A percentile compares a stretch with the other conserved stretches of the same genome.
Conservation (phyloP, 2,797 vertebrate species). For the Sebastes vulpes region DNA sequence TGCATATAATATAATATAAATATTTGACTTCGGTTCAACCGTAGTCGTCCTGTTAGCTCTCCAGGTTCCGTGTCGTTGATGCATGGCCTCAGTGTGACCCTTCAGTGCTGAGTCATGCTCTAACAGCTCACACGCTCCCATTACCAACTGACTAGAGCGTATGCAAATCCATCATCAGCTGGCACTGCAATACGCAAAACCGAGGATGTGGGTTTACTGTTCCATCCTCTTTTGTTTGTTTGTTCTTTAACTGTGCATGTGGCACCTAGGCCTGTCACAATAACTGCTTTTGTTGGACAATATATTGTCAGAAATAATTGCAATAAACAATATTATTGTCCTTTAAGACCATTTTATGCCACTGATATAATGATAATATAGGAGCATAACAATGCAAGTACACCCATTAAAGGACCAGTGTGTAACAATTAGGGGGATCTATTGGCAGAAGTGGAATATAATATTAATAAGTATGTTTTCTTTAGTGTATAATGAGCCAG, state of each 20-base stretch:
- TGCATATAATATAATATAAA: too few relatives aligned
- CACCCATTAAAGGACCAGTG: too few relatives aligned
- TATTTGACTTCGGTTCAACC: not conserved
- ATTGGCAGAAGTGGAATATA: too few relatives aligned
- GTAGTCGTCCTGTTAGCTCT: not conserved
- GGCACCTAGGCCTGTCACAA: not conserved
- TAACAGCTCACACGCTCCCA: conserved; percentile 46
- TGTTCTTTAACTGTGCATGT: not conserved
- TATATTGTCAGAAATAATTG: not conserved
- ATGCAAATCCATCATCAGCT: conserved; percentile 62
- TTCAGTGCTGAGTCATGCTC: conserved; percentile 53
- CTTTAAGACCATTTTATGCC: not conserved
- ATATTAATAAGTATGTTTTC: too few relatives aligned
- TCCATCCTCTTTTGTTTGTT: not conserved
- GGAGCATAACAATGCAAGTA: too few relatives aligned
- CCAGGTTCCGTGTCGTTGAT: conserved; percentile 28
- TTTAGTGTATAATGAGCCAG: too few relatives aligned
- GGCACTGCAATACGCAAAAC: conserved; percentile 21
- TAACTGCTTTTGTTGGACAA: not conserved
- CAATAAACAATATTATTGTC: not conserved
- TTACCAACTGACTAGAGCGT: conserved; percentile 49
- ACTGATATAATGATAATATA: too few relatives aligned
- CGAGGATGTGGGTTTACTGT: not conserved
- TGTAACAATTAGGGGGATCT: too few relatives aligned
- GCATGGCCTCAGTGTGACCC: conserved; percentile 42